Base-by-base conservation (phyloP, 2,888 invertebrate genomes). In the Epinotia bilunana region DNA sequence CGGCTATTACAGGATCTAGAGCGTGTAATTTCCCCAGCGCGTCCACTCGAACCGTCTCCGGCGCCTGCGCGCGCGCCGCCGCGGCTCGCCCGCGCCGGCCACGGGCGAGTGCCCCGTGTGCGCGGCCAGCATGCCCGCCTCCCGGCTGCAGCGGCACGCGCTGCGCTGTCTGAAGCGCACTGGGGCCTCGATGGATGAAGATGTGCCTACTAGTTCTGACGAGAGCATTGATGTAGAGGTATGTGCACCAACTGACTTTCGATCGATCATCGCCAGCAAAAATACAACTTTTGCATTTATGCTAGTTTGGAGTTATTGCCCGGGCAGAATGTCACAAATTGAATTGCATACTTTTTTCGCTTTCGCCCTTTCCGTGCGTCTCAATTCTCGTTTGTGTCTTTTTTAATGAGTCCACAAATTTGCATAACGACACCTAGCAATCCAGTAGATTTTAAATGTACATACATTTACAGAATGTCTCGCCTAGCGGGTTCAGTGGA, bases 191-290 rank as follows among this genome's bases (percentile, higher is more conserved):
- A 88, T 95, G 72, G 96, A 96, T 77, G 97, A 97, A 78, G 92
- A 91, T 62, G 85, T 93, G 0, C 90, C 93, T 57, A 92, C 91
- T 12, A 95, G 95, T 77, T 90, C 89, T 0, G 96, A 97, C 73
- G 97, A 97, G 84, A 96, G 96, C 76, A 97, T 98, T 74, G 98
- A 98, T 89, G 97, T 97, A 0, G 97, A 97, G 92, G 96, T 96
- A n/a, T 53, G 53, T 53, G 12, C 46, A 43, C 43, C 12, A 43
- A 43, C 43, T 12, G 0, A 0, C 43, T 9, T 43, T 43, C 9
- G 33, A 28, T 28, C 23, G 3, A 28, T 28, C 2, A 3, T 0
- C 3, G 23, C n/a, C n/a, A n/a, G 23, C 23, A 28, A 28, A 28
- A 28, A 28, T 28, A 28, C 23, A 28, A 28, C 23, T 28, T 28